phyloP scores from a whole-genome alignment of 2,888 invertebrate species.

The Brachypalpus laphriformis region DNA sequence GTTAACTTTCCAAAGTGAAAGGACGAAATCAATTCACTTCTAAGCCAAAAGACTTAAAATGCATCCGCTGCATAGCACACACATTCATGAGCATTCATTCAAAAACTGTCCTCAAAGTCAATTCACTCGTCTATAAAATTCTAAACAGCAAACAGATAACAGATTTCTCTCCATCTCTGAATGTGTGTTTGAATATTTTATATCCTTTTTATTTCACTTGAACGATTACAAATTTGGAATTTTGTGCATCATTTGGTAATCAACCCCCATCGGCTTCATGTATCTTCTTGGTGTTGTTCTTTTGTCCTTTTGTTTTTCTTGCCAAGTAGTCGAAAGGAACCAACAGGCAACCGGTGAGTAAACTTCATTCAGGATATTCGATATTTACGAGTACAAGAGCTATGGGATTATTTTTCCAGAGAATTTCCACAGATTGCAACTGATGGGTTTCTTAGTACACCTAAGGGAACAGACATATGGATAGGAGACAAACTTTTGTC shows the following conservation, averaged over 20 bases:
- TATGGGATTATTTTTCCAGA: constrained; percentile 41
- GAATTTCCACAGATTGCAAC: constrained; percentile 23
- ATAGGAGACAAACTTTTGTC: neutral
- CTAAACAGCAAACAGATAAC: constrained; percentile 39
- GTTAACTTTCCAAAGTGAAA: constrained; percentile 65
- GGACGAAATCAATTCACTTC: constrained; percentile 68
- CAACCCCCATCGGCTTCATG: constrained; percentile 12
- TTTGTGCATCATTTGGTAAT: constrained; percentile 67
- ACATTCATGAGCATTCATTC: constrained; percentile 6
- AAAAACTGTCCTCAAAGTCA: constrained; percentile 8
- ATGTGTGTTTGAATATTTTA: constrained; percentile 46
- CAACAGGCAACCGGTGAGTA: constrained; percentile 30
- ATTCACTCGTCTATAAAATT: neutral
- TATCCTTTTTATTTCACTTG: constrained; percentile 56
- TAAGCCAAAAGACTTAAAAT: constrained; percentile 42
- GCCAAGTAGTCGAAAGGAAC: neutral
- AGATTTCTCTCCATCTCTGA: neutral
- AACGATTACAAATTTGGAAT: constrained; percentile 59
- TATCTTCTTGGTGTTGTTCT: constrained; percentile 14
- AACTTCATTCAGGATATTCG: constrained; percentile 42
- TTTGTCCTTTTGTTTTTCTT: neutral
- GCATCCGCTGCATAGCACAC: constrained; percentile 30
- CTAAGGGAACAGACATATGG: neutral
- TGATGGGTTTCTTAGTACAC: constrained; percentile 13
- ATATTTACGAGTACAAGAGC: constrained; percentile 27